Evolutionary conservation across 2,797 vertebrate species (phyloP).

Genomic region (Eremophila alpestris): DNA sequence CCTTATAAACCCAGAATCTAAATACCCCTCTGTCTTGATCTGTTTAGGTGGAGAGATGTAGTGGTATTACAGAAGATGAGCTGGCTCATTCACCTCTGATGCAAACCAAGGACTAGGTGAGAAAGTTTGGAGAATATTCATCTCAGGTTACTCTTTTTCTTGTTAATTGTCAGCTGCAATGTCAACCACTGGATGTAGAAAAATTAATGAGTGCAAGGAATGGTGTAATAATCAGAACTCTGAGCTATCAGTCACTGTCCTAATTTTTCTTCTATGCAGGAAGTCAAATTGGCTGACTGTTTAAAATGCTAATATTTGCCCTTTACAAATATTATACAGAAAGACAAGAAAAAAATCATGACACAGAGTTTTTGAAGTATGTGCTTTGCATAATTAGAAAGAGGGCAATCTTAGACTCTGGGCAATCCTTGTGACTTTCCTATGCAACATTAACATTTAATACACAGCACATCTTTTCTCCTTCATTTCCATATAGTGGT

Average conservation of each 20-base stretch:
- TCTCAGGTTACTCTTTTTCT: background rate
- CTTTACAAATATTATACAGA: constrained; percentile 50
- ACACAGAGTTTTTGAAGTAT: background rate
- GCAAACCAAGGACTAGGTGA: background rate
- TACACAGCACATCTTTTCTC: background rate
- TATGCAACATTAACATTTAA: background rate
- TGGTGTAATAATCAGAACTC: constrained; percentile 3
- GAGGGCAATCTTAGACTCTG: background rate
- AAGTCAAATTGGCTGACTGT: constrained; percentile 56
- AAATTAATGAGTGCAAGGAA: background rate
- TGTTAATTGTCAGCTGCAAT: background rate
- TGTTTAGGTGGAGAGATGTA: background rate
- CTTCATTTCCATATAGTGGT: background rate
- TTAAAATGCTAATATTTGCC: constrained; percentile 67
- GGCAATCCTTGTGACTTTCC: background rate
- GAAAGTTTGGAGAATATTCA: background rate
- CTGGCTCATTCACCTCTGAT: background rate
- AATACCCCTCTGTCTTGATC: background rate
- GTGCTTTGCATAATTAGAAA: background rate
- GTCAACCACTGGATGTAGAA: background rate
- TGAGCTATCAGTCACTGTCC: constrained; percentile 36
- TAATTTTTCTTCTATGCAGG: constrained; percentile 22
- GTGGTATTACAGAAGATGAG: background rate
- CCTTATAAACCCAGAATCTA: background rate
- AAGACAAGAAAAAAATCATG: background rate